phyloP scores from a whole-genome alignment of 2,113 vertebrate genomes.

The Otolemur garnettii region DNA sequence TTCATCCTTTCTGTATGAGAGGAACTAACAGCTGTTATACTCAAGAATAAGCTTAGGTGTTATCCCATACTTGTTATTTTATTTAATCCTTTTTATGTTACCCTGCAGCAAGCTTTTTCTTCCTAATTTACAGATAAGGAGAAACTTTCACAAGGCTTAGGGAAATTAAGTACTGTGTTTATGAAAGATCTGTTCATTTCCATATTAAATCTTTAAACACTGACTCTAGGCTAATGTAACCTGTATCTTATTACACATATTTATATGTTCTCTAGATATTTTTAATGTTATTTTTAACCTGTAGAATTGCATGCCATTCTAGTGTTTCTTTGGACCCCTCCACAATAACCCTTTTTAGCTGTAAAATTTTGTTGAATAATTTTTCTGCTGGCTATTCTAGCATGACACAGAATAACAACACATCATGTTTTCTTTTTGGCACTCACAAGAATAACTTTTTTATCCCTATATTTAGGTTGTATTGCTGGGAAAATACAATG shows the following conservation, averaged over 20 bases:
- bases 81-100: not conserved
- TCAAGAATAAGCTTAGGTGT: not conserved
- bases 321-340: not conserved
- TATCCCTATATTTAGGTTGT: slow-evolving; percentile 90
- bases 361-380: not conserved
- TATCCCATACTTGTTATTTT: not conserved
- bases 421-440: not conserved
- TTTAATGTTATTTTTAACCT: not conserved
- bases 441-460: not conserved
- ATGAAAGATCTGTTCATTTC: not conserved
- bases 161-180: not conserved
- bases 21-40: not conserved
- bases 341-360: not conserved
- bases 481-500: slow-evolving; percentile 96
- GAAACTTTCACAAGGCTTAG: slow-evolving; percentile 3
- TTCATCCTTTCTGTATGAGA: not conserved
- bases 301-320: not conserved
- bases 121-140: not conserved
- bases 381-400: not conserved
- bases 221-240: not conserved
- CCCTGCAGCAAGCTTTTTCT: not conserved
- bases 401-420: not conserved
- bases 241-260: not conserved
- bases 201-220: slow-evolving; percentile 33
- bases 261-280: not conserved